These are phyloP conservation scores for Poecilia latipinna DNA, from an alignment of 2,113 vertebrate genomes.

Conservation along the genomic window DNA sequence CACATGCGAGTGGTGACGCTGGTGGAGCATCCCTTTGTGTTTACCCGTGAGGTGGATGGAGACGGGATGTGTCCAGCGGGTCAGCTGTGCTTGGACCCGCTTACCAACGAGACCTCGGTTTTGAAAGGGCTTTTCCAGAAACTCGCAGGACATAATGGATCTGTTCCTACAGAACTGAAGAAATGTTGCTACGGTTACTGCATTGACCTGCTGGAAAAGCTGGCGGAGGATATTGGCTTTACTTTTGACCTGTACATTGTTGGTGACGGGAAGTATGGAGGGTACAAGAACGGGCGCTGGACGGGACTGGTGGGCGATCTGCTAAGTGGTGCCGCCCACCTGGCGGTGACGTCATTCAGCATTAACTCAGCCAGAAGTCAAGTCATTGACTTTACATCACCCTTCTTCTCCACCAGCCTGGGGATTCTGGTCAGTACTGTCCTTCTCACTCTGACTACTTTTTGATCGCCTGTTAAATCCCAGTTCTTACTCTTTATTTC, in stretches of 20 bases:
- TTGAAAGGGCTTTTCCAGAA: constrained; percentile 74
- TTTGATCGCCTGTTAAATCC: background rate
- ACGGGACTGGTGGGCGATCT: constrained; percentile 93
- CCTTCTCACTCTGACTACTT: background rate
- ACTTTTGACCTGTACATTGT: constrained; percentile 94
- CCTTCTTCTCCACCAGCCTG: constrained; percentile 97
- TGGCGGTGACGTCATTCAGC: constrained; percentile 95
- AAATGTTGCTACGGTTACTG: constrained; percentile 96
- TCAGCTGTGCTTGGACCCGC: constrained; percentile 91
- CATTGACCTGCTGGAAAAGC: constrained; percentile 91
- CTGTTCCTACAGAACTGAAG: constrained; percentile 70
- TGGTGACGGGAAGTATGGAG: constrained; percentile 93
- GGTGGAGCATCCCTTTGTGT: constrained; percentile 94
- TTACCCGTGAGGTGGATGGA: constrained; percentile 90
- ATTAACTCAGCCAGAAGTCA: constrained; percentile 93
- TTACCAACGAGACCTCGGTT: constrained; percentile 65
- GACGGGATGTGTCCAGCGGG: constrained; percentile 94
- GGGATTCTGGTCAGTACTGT: constrained; percentile 85
- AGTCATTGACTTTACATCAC: constrained; percentile 96
- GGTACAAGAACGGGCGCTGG: constrained; percentile 87
- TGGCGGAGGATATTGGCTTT: constrained; percentile 90
- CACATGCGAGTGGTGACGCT: constrained; percentile 89
- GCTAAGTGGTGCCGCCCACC: constrained; percentile 88
- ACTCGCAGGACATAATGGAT: constrained; percentile 62
- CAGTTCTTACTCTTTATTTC: constrained; percentile 5